Conservation (phyloP, 2,113 vertebrate species). For the Pseudonaja textilis region DNA sequence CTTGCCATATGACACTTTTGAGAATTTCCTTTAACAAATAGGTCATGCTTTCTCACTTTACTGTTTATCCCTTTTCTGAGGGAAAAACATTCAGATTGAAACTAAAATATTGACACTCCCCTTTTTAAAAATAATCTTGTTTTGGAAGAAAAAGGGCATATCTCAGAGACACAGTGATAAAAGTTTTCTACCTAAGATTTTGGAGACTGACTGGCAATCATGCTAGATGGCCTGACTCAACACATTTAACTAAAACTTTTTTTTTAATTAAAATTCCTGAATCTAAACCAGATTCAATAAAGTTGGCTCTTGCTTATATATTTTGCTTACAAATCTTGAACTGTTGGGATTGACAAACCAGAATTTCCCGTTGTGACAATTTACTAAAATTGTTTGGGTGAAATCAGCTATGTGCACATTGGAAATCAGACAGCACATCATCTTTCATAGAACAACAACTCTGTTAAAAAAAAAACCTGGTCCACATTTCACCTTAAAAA, state of each 20-base stretch:
- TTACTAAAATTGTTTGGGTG: background rate
- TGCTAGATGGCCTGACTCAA: background rate
- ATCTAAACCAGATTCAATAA: background rate
- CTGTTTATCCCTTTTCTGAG: background rate
- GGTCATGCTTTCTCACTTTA: background rate
- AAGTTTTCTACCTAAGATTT: background rate
- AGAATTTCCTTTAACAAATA: background rate
- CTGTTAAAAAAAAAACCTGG: background rate
- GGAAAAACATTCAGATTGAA: background rate
- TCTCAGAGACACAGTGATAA: background rate
- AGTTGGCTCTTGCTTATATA: background rate
- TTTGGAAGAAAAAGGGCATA: background rate
- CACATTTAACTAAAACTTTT: background rate
- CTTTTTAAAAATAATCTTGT: background rate
- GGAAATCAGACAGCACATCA: background rate
- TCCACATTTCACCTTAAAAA: background rate
- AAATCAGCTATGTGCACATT: background rate
- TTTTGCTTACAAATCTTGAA: background rate
- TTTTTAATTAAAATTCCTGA: background rate
- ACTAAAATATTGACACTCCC: background rate
- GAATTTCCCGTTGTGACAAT: background rate
- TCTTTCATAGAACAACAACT: background rate
- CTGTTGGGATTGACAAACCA: background rate
- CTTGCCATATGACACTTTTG: background rate
- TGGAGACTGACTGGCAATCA: background rate